Base-by-base conservation (phyloP, 1,140 invertebrate genomes). In the Venturia canescens region DNA sequence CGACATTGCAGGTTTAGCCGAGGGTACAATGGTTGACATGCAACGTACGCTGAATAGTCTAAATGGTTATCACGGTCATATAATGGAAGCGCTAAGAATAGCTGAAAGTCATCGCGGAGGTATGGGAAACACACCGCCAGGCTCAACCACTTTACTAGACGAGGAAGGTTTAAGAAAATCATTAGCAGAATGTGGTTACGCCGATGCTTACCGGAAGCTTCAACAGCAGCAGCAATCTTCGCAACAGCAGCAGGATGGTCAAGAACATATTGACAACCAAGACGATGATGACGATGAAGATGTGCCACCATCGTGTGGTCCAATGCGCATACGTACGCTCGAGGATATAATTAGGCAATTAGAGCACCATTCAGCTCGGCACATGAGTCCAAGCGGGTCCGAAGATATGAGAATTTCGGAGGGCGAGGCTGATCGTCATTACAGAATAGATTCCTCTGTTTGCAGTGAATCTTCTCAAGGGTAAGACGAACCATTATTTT, bases 391-490 rank as follows among this genome's bases (percentile, higher is more conserved):
- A 16, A 96, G 96, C 83, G 96, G 96, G 66, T 98, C 97, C 13
- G 97, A 98, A 88, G 97, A 98, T 84, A 97, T 98, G 86, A 93
- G 97, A 84, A 97, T 97, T 94, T 97, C 97, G 44, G 97, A 98
- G 91, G 96, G 96, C 27, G 97, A 98, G 90, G 96, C 96, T 23
- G 97, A 98, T 91, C 94, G 96, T 31, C 96, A 97, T 90, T 97
- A 97, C 91, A 94, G 96, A 91, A 94, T 97, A 90, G 96, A 97
- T 91, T 96, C 95, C 80, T 96, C 94, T 79, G 94, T 94, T 86
- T 95, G 94, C 91, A 95, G 94, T 92, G 95, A 95, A 90, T 95
- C 94, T 85, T 95, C 94, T 71, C 93, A 94, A 93, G 95, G 94
- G 95, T 95, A 93, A 93, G 93, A 92, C 21, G 15, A 38, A 29